These are phyloP conservation scores for Chorisops tibialis DNA, from an alignment of 2,888 invertebrate species.

Conservation along the genomic window DNA sequence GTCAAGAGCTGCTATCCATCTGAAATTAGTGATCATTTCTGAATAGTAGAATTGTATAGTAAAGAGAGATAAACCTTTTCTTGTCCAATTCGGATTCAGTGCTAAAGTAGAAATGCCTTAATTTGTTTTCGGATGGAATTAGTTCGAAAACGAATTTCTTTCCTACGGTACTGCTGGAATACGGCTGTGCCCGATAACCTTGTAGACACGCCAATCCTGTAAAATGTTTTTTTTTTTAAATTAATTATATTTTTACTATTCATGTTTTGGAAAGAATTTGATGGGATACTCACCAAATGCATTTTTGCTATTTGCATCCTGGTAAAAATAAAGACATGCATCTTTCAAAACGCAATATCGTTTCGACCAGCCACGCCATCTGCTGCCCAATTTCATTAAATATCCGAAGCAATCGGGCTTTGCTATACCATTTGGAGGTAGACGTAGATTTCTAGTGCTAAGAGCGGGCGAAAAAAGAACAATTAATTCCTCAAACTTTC, in stretches of 20 bases:
- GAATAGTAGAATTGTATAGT: background rate
- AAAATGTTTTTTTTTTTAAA: constrained; percentile 30
- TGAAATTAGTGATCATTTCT: constrained; percentile 48
- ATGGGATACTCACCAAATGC: constrained; percentile 70
- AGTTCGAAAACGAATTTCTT: constrained; percentile 91
- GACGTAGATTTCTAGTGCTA: constrained; percentile 74
- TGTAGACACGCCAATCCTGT: constrained; percentile 89
- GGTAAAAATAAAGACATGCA: constrained; percentile 91
- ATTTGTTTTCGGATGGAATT: constrained; percentile 80
- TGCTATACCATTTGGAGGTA: constrained; percentile 75
- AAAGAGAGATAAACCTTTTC: constrained; percentile 65
- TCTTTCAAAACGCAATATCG: constrained; percentile 93
- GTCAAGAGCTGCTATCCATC: constrained; percentile 91
- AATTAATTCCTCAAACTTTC: background rate
- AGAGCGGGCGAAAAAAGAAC: constrained; percentile 14
- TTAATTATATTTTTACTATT: background rate
- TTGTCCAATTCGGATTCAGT: constrained; percentile 94
- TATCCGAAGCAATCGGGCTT: constrained; percentile 92
- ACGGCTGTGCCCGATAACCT: constrained; percentile 83
- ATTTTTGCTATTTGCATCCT: constrained; percentile 79
- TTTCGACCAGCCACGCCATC: constrained; percentile 86
- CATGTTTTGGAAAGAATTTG: too few relatives aligned
- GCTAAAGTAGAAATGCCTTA: constrained; percentile 87
- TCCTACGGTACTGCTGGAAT: constrained; percentile 68
- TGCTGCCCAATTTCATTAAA: constrained; percentile 79